Base-by-base conservation (phyloP, 2,888 invertebrate genomes). In the Lysandra coridon region DNA sequence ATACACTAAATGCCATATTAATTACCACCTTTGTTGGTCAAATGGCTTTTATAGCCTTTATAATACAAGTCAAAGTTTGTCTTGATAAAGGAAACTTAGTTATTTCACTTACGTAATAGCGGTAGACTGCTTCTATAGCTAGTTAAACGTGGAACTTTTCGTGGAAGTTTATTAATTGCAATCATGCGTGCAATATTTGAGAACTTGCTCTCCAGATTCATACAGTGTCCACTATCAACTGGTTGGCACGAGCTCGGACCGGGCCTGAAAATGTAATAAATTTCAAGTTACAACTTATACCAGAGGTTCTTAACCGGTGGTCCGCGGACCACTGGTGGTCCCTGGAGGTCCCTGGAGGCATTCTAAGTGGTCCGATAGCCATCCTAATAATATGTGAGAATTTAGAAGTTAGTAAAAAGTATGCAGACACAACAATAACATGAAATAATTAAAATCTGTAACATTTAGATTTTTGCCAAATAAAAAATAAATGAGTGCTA, bases 141-240 rank as follows among this genome's bases (percentile, higher is more conserved):
- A 30, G 5, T 57, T 1, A 14, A 57, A 12, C 75, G 75, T 4
- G 23, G n/a, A 49, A 75, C 6, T 49, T 49, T 49, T 5, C 80
- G 80, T 4, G 81, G 80, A 57, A 83, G 53, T 73, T 79, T 80
- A 62, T 80, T 82, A 10, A 83, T 83, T n/a, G 82, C 83, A 44
- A 79, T 49, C 10, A 82, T 78, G 37, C 81, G 82, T 76, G 80
- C 80, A 17, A 82, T 64, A 40, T 80, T 80, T 62, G 80, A 53
- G 1, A 81, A 64, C 14, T 80, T 80, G n/a, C 60, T 77, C 10
- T 78, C 75, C 14, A 80, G 62, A 78, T 80, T 73, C 14, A 81
- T 1, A 3, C 74, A 44, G 5, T 81, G 76, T 14, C 14, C 57
- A 23, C 53, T 78, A 60, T 80, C 79, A 1, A 73, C 40, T 2